Evolutionary conservation across 2,888 invertebrate genomes (phyloP), one percentile per base, ranked within the genome.

Genomic region (Eupithecia insigniata): DNA sequence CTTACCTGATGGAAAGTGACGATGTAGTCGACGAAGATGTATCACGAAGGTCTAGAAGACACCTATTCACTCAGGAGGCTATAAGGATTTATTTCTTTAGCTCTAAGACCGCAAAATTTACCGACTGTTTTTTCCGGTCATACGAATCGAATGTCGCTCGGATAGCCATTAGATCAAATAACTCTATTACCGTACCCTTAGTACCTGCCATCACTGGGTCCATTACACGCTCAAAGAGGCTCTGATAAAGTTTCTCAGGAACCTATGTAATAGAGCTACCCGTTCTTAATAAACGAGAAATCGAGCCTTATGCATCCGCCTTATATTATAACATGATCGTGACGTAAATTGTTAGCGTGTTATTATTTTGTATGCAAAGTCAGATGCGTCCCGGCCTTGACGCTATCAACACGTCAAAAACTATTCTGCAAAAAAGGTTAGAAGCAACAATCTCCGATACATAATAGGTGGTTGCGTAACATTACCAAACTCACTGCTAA

Each of bases 301-400:
- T 22, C 51, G 22, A 10, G 22, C 3, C 12, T 51, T 51, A 51
- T 51, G 51, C 22, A 22, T 51, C 51, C 51, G 26, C 26, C 26
- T 26, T 14, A 26, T 12, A 26, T 26, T 26, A 22, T 51, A 14
- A 55, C 26, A 55, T 51, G 22, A 12, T 30, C 18, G 18, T 30
- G 60, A 60, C 60, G 30, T 55, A 26, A 55, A 55, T 55, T n/a
- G n/a, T 62, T 32, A 34, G 60, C 34, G 61, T 62, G 46, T 8
- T n/a, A n/a, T n/a, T 61, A 32, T 32, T 60, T 32, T 32, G 34
- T 62, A 62, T 7, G 32, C 60, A 58, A 32, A 51, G 67, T 72
- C 62, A 18, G 60, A 73, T 65, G 62, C 61, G 12, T 39, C 26
- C 36, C 39, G 75, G 62, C 83, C 84, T 84, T 82, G 81, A 67